Conservation (phyloP, 2,888 invertebrate species). For the Dione juno region DNA sequence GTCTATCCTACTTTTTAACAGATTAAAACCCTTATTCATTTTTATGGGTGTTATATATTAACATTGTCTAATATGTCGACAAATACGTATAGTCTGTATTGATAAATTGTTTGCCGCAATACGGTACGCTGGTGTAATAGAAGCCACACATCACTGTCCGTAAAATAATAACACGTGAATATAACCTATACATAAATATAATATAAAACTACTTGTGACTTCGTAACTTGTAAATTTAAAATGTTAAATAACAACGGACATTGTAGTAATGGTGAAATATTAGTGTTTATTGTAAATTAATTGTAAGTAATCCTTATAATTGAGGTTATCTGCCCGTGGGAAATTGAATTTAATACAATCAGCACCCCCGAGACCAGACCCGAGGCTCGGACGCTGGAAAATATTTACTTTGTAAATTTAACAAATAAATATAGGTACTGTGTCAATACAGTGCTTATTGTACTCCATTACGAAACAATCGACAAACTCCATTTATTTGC, state of each 20-base stretch:
- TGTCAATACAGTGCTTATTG: constrained; percentile 9
- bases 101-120: constrained; percentile 20
- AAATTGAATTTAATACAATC: constrained; percentile 45
- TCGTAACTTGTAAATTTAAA: too few relatives aligned
- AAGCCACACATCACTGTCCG: constrained; percentile 3
- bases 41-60: constrained; percentile 4
- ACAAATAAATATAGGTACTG: constrained; percentile 23
- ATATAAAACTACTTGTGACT: neutral
- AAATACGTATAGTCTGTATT: constrained; percentile 10
- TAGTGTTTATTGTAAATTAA: constrained; percentile 10
- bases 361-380: constrained; percentile 39
- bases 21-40: neutral
- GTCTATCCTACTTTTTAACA: too few relatives aligned
- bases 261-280: constrained; percentile 17
- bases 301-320: constrained; percentile 24
- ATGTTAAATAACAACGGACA: neutral
- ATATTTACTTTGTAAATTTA: constrained; percentile 29
- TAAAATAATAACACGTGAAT: constrained; percentile 16
- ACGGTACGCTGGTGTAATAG: constrained; percentile 2
- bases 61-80: constrained; percentile 5
- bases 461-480: constrained; percentile 21
- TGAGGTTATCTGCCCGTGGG: constrained; percentile 30
- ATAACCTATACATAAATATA: neutral
- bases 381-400: constrained; percentile 18
- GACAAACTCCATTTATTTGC: constrained; percentile 6